Conservation (phyloP, 2,113 vertebrate genomes). For the Lutjanus erythropterus region DNA sequence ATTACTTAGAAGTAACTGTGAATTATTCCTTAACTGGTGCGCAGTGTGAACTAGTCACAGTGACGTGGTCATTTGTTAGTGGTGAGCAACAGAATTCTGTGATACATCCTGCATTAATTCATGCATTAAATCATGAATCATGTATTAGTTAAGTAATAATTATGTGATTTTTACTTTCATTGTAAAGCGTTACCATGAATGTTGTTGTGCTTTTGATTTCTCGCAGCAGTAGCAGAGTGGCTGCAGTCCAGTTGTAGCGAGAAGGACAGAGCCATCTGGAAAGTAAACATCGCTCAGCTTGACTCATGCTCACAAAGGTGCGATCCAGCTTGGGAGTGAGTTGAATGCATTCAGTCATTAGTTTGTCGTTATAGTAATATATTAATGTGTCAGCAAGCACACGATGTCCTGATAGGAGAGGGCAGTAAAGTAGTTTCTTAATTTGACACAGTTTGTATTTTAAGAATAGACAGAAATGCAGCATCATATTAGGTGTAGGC, state of each 20-base stretch:
- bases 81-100: too few species aligned
- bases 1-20: too few species aligned
- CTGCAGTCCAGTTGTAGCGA: slow-evolving; percentile 32
- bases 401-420: background rate
- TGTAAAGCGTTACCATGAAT: too few species aligned
- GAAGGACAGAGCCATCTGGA: slow-evolving; percentile 44
- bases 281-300: slow-evolving; percentile 45
- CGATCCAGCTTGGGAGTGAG: background rate
- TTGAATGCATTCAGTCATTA: slow-evolving; percentile 10
- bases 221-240: slow-evolving; percentile 35
- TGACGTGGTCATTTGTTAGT: too few species aligned
- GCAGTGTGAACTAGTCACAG: too few species aligned
- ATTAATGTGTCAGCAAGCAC: background rate
- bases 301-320: slow-evolving; percentile 66
- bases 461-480: background rate
- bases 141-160: too few species aligned
- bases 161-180: too few species aligned
- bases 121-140: too few species aligned
- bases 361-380: background rate
- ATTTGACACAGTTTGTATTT: background rate
- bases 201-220: slow-evolving; percentile 51
- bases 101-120: too few species aligned
- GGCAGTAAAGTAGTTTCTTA: background rate
- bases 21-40: too few species aligned
- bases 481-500: background rate